Percentiles rank a stretch among this genome's conserved stretches.
Conservation (phyloP, 2,888 invertebrate species). For the Lochmaea capreae region DNA sequence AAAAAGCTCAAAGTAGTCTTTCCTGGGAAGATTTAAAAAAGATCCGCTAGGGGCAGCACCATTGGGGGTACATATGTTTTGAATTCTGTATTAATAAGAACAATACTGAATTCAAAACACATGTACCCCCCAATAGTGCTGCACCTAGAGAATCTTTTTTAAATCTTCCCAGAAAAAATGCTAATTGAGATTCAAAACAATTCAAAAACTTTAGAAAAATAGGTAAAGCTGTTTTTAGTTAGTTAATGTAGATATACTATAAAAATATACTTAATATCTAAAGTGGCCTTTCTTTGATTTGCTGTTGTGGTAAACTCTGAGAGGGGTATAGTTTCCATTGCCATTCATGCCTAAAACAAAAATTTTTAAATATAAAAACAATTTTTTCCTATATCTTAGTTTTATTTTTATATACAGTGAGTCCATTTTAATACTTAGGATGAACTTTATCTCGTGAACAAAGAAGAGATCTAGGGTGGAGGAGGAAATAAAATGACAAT, state of each 20-base stretch:
- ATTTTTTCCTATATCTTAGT: not conserved
- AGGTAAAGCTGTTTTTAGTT: conserved; percentile 41
- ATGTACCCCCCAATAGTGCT: too few species aligned
- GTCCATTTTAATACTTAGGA: not conserved
- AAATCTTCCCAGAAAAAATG: too few species aligned
- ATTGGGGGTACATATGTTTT: too few species aligned
- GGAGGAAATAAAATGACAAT: too few species aligned
- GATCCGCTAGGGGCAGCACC: too few species aligned
- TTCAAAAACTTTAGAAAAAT: conserved; percentile 41
- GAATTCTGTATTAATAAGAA: too few species aligned
- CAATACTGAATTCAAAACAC: too few species aligned
- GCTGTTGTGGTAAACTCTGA: conserved; percentile 85
- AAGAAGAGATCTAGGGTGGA: too few species aligned
- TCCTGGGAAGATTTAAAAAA: too few species aligned
- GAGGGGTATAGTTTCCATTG: conserved; percentile 80
- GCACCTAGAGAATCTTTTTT: too few species aligned
- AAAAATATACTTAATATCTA: conserved; percentile 72
- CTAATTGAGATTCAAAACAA: conserved; percentile 26
- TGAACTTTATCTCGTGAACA: too few species aligned
- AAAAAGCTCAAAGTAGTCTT: not conserved
- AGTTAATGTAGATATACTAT: conserved; percentile 6
- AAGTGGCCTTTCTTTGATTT: conserved; percentile 85
- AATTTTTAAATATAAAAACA: conserved; percentile 47
- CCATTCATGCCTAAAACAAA: conserved; percentile 71
- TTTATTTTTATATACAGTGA: not conserved